Percentiles rank a stretch among this genome's conserved stretches.
These are phyloP conservation scores for Argyra leucocephala DNA, from an alignment of 2,888 invertebrate genomes.

Conservation along the genomic window DNA sequence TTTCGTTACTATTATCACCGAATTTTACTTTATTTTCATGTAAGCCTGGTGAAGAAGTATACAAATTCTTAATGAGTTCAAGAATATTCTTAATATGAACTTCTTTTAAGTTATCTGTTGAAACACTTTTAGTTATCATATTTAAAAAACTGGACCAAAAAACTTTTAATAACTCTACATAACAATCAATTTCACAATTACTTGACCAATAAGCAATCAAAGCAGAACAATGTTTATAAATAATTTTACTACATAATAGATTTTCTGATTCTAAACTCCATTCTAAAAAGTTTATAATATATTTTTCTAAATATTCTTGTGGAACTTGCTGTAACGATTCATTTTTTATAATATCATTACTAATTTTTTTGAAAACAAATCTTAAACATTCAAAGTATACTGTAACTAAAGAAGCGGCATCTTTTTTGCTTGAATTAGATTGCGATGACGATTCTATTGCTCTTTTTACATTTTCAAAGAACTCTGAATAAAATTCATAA, in stretches of 20 bases:
- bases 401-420: slow-evolving; percentile 56
- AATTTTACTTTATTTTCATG: slow-evolving; percentile 51
- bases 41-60: slow-evolving; percentile 36
- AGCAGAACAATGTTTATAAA: slow-evolving; percentile 46
- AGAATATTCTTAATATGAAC: slow-evolving; percentile 38
- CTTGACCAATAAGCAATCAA: slow-evolving; percentile 51
- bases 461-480: slow-evolving; percentile 58
- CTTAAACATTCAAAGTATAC: slow-evolving; percentile 67
- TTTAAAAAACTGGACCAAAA: slow-evolving; percentile 37
- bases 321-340: slow-evolving; percentile 23
- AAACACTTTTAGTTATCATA: slow-evolving; percentile 28
- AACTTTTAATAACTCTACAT: slow-evolving; percentile 27
- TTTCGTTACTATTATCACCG: slow-evolving; percentile 31
- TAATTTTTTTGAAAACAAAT: slow-evolving; percentile 49
- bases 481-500: slow-evolving; percentile 51
- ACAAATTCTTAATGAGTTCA: slow-evolving; percentile 41
- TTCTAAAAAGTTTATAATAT: slow-evolving; percentile 42
- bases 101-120: slow-evolving; percentile 26
- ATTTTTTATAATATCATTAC: slow-evolving; percentile 31
- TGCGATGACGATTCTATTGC: slow-evolving; percentile 51
- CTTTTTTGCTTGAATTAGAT: slow-evolving; percentile 54
- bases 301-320: slow-evolving; percentile 28
- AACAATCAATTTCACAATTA: slow-evolving; percentile 37
- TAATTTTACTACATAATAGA: slow-evolving; percentile 38
- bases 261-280: slow-evolving; percentile 43